These are phyloP conservation scores for Neosilurus mollespiculum DNA, from an alignment of 2,797 vertebrate genomes.

Conservation along the genomic window DNA sequence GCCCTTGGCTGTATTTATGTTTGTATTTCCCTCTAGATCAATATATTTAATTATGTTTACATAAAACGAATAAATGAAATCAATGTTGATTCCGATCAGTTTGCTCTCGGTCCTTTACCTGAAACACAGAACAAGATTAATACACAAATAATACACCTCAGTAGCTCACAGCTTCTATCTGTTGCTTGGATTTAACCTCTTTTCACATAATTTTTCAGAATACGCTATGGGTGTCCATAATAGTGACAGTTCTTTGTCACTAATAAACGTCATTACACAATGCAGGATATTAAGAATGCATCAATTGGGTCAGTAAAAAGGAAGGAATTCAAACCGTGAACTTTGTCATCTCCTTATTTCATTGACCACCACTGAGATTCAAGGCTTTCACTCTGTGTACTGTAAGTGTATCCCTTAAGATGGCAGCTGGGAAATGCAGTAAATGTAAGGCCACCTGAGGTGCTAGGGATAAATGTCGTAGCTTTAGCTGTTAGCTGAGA, in stretches of 20 bases:
- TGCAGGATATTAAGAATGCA: conserved; percentile 49
- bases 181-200: conserved; percentile 32
- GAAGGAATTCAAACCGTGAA: conserved; percentile 38
- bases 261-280: background rate
- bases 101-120: background rate
- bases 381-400: background rate
- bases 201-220: conserved; percentile 37
- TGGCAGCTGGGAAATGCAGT: background rate
- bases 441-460: background rate
- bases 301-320: conserved; percentile 25
- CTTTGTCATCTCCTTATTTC: background rate
- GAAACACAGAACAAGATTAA: conserved; percentile 13
- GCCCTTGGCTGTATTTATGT: background rate
- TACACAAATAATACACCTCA: background rate
- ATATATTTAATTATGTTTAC: conserved; percentile 20
- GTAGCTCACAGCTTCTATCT: conserved; percentile 20
- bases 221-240: too few relatives aligned
- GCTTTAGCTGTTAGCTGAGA: background rate
- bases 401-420: background rate
- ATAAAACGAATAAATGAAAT: background rate
- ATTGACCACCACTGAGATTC: background rate
- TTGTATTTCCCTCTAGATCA: conserved; percentile 9
- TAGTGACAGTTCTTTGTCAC: background rate
- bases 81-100: background rate
- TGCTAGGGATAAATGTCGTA: background rate